Conservation (phyloP, 1,140 invertebrate genomes). For the Drosophila sechellia region DNA sequence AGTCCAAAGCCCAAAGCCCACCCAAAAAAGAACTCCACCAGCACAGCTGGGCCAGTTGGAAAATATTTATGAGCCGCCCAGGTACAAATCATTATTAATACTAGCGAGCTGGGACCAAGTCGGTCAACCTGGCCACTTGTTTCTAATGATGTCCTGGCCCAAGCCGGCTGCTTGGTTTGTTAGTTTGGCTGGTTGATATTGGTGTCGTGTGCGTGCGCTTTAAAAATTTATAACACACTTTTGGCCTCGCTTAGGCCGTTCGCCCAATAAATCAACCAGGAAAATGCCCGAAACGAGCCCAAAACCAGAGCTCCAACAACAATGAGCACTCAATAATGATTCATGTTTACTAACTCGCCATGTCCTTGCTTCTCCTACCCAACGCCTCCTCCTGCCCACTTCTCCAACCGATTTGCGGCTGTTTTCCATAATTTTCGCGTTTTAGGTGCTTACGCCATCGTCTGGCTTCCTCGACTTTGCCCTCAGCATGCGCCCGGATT, state of each 20-base stretch:
- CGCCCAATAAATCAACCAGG: conserved; percentile 71
- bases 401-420: conserved; percentile 16
- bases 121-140: conserved; percentile 16
- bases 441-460: conserved; percentile 91
- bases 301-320: conserved; percentile 48
- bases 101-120: conserved; percentile 33
- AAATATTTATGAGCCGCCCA: conserved; percentile 64
- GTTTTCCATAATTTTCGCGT: conserved; percentile 79
- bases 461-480: conserved; percentile 94
- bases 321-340: conserved; percentile 79
- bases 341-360: conserved; percentile 78
- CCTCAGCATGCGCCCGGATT: conserved; percentile 97
- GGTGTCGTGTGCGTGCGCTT: conserved; percentile 56
- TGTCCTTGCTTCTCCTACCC: conserved; percentile 22
- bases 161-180: too few relatives aligned
- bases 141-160: conserved; percentile 55
- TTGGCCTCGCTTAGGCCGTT: conserved; percentile 56
- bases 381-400: background rate
- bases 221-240: conserved; percentile 82
- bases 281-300: conserved; percentile 74
- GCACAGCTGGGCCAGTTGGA: conserved; percentile 15
- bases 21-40: background rate
- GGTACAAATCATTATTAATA: conserved; percentile 77
- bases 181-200: too few relatives aligned
- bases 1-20: conserved; percentile 24